Evolutionary conservation across 2,113 vertebrate species (phyloP), one percentile per base, ranked within the genome.

Genomic region (Nothoprocta perdicaria): DNA sequence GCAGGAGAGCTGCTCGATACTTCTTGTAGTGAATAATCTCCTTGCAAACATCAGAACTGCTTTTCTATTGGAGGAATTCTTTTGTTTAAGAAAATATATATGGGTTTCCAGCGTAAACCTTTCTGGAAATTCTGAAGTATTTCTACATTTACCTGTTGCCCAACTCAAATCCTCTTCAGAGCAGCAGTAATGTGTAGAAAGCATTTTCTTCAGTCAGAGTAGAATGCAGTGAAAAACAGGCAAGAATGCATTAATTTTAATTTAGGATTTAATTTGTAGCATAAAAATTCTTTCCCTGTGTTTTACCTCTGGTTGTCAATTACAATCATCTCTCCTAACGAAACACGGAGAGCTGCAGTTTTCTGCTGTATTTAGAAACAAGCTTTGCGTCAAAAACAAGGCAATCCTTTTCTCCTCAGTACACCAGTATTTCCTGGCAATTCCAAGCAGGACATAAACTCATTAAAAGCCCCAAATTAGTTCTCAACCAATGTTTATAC

Each of bases 401-500:
- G 48, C 40, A 76, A 82, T 61, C 10, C 6, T 71, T 88, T 88
- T 43, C 16, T 22, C 6, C 15, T 77, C 55, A 67, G 46, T 29
- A 45, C 0, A 2, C 55, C 88, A 75, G 57, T 71, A 23, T 38
- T 84, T 93, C 62, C 43, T 71, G 65, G 52, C 65, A 92, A 72
- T 75, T 80, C 24, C 57, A 23, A 89, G n/a, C 19, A 40, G 68
- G 52, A 67, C 48, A 60, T 43, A 89, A 92, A 88, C 65, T 53
- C 72, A 80, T 93, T 87, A 80, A 89, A 89, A 93, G 6, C 10
- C 76, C 55, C 0, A 3, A 93, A 60, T 88, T 87, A 85, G 48
- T 92, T 91, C 76, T 92, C 87, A 93, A 63, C 52, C 43, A 71
- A 31, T 85, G 65, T 96, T 93, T 95, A 79, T 77, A 66, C 55